Percentiles rank a stretch among this genome's conserved stretches.
Conservation (phyloP, 2,113 vertebrate species). For the Sinocyclocheilus anophthalmus region DNA sequence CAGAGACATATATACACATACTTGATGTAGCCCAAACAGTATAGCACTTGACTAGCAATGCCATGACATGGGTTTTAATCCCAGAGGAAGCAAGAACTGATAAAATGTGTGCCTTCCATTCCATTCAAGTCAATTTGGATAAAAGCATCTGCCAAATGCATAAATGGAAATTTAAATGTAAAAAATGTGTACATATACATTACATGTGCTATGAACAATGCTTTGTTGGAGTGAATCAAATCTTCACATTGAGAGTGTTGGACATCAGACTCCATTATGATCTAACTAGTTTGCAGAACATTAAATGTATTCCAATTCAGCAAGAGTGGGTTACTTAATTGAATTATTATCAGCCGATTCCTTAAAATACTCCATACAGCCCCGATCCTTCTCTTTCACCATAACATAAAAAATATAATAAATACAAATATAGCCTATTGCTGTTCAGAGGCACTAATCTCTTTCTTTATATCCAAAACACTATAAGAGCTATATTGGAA, state of each 20-base stretch:
- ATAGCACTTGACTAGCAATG: too few species aligned
- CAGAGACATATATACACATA: too few species aligned
- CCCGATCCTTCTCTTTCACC: constrained; percentile 4
- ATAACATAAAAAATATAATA: background rate
- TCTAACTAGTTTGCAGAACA: background rate
- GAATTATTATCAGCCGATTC: constrained; percentile 50
- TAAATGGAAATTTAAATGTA: too few species aligned
- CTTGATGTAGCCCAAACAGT: too few species aligned
- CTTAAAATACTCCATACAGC: background rate
- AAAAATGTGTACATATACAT: too few species aligned
- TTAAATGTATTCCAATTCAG: constrained; percentile 6
- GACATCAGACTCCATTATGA: constrained; percentile 29
- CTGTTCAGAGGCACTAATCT: background rate
- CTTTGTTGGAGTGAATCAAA: background rate
- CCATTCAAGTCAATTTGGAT: too few species aligned
- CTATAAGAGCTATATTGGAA: background rate
- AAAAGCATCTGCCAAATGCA: too few species aligned
- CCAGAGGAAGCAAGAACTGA: too few species aligned
- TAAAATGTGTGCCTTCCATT: too few species aligned
- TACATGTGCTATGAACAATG: too few species aligned
- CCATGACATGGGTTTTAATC: too few species aligned
- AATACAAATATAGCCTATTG: background rate
- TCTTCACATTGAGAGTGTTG: background rate
- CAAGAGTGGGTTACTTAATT: constrained; percentile 39
- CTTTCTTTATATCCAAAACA: background rate